These are phyloP conservation scores for Tanytarsus gracilentus DNA, from an alignment of 2,888 invertebrate genomes.

Conservation along the genomic window DNA sequence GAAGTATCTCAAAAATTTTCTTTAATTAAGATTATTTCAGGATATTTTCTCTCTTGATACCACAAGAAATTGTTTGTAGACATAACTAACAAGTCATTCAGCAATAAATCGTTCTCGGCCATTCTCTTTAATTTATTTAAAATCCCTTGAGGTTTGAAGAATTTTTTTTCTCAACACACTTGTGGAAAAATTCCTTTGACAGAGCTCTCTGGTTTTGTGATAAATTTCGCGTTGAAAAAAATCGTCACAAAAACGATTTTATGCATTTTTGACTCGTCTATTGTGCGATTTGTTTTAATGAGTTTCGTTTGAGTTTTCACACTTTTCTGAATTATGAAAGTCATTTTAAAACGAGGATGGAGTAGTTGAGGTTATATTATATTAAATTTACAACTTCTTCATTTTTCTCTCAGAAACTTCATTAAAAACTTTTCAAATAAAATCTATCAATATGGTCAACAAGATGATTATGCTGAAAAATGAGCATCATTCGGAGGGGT, in stretches of 20 bases:
- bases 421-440: not conserved
- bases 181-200: not conserved
- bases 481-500: too few relatives aligned
- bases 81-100: too few relatives aligned
- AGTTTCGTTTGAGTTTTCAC: not conserved
- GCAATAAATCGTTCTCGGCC: too few relatives aligned
- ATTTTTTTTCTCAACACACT: too few relatives aligned
- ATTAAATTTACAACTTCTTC: not conserved
- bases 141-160: too few relatives aligned
- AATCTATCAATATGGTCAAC: not conserved
- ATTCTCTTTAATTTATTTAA: too few relatives aligned
- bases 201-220: not conserved
- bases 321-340: not conserved
- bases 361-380: not conserved
- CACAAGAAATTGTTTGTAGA: too few relatives aligned
- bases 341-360: not conserved
- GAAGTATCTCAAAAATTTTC: too few relatives aligned
- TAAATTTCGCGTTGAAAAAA: not conserved
- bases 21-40: too few relatives aligned
- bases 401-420: not conserved
- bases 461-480: not conserved
- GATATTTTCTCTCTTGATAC: too few relatives aligned
- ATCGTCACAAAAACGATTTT: not conserved
- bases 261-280: not conserved
- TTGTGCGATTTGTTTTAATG: not conserved